Base-by-base conservation (phyloP, 2,797 vertebrate genomes). In the Odontamblyopus lacepedii region DNA sequence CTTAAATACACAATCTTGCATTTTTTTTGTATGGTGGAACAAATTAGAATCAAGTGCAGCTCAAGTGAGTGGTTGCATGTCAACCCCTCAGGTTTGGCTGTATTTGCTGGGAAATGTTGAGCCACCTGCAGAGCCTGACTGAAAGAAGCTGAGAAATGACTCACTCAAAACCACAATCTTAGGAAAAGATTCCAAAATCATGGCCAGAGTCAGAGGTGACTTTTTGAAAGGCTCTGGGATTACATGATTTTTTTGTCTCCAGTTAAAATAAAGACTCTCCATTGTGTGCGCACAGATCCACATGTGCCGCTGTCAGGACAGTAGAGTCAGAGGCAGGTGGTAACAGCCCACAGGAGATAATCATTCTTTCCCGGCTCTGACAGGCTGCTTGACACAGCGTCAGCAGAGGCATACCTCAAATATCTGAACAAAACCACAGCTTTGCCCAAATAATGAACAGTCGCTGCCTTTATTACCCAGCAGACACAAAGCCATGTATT, bases 301-400 rank as follows among this genome's bases (percentile, higher is more conserved):
- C 72, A 74, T 70, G 55, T 64, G 44, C 75, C 73, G 48, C 68
- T 77, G 81, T 83, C 78, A 81, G 65, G 64, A 41, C 70, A 81
- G 77, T 71, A 53, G 64, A 81, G 75, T 88, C 79, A 83, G 83
- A 90, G 80, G 76, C 73, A 66, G 61, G 79, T 81, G 79, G 73
- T 87, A 87, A 87, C 78, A 73, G 72, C 78, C 81, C 71, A 13
- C 77, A 81, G 78, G 75, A 92, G 89, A 92, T 92, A 90, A 92
- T 92, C 92, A 93, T 94, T 91, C 92, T 85, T 85, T 91, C 92
- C 85, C 89, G 91, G 92, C 88, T 89, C 88, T 92, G 92, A 92
- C 44, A 92, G 92, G 88, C 93, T 84, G 85, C 88, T 85, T 93
- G 94, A 93, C 91, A 89, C 73, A 81, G 92, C 90, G 92, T 93